Evolutionary conservation across 2,113 vertebrate species (phyloP), one percentile per base, ranked within the genome.

Genomic region (Hystrix cristata): DNA sequence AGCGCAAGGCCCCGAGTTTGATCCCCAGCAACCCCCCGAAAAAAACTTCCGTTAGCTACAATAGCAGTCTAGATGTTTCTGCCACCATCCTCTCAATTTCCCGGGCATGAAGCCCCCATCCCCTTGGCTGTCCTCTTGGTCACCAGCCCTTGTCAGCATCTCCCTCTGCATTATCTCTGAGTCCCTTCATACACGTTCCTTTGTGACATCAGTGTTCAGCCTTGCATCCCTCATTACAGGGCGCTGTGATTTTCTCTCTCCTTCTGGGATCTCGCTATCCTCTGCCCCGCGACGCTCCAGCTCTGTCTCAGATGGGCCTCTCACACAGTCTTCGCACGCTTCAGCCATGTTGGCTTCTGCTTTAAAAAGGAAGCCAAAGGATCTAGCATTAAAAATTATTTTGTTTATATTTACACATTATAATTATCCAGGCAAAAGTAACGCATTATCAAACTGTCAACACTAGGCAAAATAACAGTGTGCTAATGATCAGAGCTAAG

Each of bases 261-360:
- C 34, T 43, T 27, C 23, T 34, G 57, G 43, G 16, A 7, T 43
- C 23, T 46, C 38, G 21, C 14, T 23, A 4, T 16, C 18, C 46
- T n/a, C 31, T 5, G 14, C 38, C 4, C 4, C 46, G 38, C 29
- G 3, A 5, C 48, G 9, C 48, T 27, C 43, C 27, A 43, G 5
- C 2, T 12, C 0, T 25, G 43, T 86, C 34, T 27, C 80, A 11
- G 48, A 19, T 11, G 38, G 15, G 29, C 80, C 46, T 14, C 34
- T 78, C 27, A 1, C 12, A 8, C 2, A 4, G 60, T 31, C 43
- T 23, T 60, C 2, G 0, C 19, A n/a, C 5, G 3, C 27, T 4
- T 46, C 27, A n/a, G 48, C 29, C 1, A 9, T 31, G 34, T 31
- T 34, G 23, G 10, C 1, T 13, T 46, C 48, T 55, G 55, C 55